phyloP scores from a whole-genome alignment of 2,888 invertebrate species.

The Mamestra brassicae region DNA sequence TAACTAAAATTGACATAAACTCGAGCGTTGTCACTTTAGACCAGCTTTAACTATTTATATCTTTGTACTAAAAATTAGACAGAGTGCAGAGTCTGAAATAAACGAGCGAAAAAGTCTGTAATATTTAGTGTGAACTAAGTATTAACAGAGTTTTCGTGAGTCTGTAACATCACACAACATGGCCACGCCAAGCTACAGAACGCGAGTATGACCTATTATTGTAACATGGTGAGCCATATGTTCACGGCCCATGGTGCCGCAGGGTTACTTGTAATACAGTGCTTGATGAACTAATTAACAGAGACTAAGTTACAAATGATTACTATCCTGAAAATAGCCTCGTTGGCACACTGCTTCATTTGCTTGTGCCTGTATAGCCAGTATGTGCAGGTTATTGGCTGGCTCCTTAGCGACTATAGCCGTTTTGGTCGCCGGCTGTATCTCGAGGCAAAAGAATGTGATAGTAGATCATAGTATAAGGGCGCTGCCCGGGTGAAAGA shows the following conservation, averaged over 20 bases:
- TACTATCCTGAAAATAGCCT: conserved; percentile 23
- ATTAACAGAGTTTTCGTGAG: conserved; percentile 48
- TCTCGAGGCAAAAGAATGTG: conserved; percentile 22
- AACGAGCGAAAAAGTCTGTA: conserved; percentile 45
- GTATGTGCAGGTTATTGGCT: not conserved
- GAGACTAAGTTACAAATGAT: conserved; percentile 18
- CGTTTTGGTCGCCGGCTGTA: not conserved
- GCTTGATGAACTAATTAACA: conserved; percentile 47
- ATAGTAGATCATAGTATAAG: conserved; percentile 41
- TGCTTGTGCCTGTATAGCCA: not conserved
- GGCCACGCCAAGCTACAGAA: conserved; percentile 43
- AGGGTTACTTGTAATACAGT: conserved; percentile 7
- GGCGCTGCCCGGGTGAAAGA: conserved; percentile 39
- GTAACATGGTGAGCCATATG: not conserved
- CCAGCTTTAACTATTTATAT: conserved; percentile 21
- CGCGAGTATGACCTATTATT: not conserved
- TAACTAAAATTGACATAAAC: conserved; percentile 2
- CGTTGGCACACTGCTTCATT: not conserved
- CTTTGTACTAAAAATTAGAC: not conserved
- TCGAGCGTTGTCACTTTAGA: not conserved
- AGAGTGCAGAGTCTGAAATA: not conserved
- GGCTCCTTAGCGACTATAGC: not conserved
- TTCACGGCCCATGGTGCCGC: not conserved
- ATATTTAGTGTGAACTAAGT: conserved; percentile 62
- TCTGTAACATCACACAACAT: conserved; percentile 49